Percentiles rank a stretch among this genome's conserved stretches.
Evolutionary conservation across 2,113 vertebrate genomes (phyloP).

Genomic region (Trogon melanurus): DNA sequence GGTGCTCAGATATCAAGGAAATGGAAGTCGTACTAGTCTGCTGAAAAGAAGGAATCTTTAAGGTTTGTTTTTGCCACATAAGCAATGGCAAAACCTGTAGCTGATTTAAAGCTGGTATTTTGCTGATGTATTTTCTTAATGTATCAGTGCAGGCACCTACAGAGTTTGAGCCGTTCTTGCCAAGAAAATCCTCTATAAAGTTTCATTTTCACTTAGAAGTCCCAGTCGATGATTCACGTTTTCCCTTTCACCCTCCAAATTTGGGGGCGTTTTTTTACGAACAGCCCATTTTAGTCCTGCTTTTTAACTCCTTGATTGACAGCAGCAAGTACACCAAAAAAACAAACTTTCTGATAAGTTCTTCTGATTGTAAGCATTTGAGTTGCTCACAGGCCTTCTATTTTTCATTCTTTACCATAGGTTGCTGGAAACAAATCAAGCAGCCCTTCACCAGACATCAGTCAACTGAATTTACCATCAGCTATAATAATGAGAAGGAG

Average conservation of each 20-base stretch:
- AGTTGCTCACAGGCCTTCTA: neutral
- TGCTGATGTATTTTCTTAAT: neutral
- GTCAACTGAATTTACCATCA: conserved; percentile 88
- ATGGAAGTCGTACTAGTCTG: neutral
- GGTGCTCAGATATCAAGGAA: neutral
- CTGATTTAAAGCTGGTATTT: neutral
- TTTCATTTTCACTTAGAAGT: neutral
- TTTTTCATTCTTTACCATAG: conserved; percentile 62
- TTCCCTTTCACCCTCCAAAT: neutral
- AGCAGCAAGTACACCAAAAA: neutral
- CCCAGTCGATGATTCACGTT: conserved; percentile 11
- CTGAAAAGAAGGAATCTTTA: neutral
- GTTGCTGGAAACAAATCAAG: conserved; percentile 88
- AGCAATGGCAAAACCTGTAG: neutral
- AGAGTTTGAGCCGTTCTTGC: neutral
- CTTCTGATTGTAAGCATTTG: neutral
- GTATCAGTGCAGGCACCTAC: neutral
- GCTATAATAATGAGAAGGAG: conserved; percentile 85
- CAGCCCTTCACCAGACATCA: conserved; percentile 83
- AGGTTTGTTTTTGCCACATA: neutral
- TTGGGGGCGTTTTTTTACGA: neutral
- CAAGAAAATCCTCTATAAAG: neutral
- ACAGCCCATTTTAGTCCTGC: neutral
- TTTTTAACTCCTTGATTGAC: neutral
- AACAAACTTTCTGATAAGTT: neutral